phyloP scores from a whole-genome alignment of 1,140 invertebrate species.

The Drosophila erecta region DNA sequence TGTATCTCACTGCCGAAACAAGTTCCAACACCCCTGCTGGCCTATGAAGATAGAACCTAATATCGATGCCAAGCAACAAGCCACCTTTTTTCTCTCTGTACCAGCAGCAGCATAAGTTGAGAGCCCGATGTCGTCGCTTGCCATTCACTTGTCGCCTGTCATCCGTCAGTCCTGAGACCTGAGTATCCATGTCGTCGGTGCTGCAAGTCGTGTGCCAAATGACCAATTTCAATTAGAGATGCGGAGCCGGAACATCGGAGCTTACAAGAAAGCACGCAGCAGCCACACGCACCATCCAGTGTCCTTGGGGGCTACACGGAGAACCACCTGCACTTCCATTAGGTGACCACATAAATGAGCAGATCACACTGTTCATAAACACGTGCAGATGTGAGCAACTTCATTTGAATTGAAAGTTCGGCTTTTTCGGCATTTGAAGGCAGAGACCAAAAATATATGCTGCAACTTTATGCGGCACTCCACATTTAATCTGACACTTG shows the following conservation, averaged over 20 bases:
- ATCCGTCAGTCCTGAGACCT: conserved; percentile 9
- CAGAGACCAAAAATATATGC: no score
- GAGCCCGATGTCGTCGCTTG: conserved; percentile 11
- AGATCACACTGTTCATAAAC: neutral
- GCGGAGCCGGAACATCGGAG: conserved; percentile 3
- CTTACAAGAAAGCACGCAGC: conserved; percentile 7
- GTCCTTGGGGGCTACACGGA: conserved; percentile 8
- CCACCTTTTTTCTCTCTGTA: neutral
- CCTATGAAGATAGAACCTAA: no score
- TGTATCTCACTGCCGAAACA: neutral
- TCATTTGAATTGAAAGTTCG: no score
- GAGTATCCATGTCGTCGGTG: neutral
- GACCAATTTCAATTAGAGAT: conserved; percentile 45
- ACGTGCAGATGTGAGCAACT: neutral
- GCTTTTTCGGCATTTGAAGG: no score
- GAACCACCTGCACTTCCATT: neutral
- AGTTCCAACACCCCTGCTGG: no score
- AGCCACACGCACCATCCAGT: conserved; percentile 5
- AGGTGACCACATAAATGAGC: neutral
- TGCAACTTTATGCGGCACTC: no score
- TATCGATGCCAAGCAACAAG: no score
- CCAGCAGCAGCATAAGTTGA: conserved; percentile 1
- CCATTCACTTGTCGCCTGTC: conserved; percentile 34
- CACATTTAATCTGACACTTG: neutral
- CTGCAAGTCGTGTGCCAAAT: conserved; percentile 16